Conservation (phyloP, 2,888 invertebrate genomes). For the Nematopogon swammerdamellus region DNA sequence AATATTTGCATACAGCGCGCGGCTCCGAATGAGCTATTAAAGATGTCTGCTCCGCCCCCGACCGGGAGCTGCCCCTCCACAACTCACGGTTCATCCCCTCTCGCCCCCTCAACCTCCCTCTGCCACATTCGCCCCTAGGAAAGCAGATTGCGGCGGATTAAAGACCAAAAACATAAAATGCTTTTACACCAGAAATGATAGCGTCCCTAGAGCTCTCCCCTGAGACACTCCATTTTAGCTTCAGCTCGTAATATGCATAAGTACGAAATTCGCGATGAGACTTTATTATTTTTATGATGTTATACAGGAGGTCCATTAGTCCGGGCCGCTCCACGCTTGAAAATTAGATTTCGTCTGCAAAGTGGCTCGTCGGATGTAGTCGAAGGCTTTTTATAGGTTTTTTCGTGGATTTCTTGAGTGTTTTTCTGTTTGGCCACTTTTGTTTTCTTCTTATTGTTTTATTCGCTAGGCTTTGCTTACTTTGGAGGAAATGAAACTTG, state of each 20-base stretch:
- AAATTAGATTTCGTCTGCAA: constrained; percentile 48
- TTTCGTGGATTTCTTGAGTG: constrained; percentile 33
- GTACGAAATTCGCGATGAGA: constrained; percentile 33
- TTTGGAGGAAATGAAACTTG: background rate
- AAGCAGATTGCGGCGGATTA: constrained; percentile 56
- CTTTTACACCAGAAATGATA: constrained; percentile 1
- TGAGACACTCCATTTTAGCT: constrained; percentile 32
- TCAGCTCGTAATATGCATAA: constrained; percentile 36
- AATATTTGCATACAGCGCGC: constrained; percentile 51
- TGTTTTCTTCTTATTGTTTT: constrained; percentile 38
- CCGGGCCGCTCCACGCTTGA: constrained; percentile 13
- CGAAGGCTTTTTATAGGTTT: constrained; percentile 34
- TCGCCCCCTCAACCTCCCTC: constrained; percentile 12
- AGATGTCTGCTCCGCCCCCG: constrained; percentile 40
- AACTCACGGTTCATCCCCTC: constrained; percentile 22
- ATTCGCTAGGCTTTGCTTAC: constrained; percentile 15
- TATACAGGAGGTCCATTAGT: constrained; percentile 20
- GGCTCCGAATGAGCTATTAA: constrained; percentile 52
- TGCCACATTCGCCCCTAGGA: background rate
- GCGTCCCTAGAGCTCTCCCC: constrained; percentile 23
- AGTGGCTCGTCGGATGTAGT: constrained; percentile 42
- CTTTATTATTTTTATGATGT: constrained; percentile 39
- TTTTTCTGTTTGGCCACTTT: constrained; percentile 41
- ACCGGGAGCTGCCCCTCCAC: no score
- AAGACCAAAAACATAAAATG: constrained; percentile 47